These are phyloP conservation scores for Callimorpha dominula DNA, from an alignment of 2,888 invertebrate genomes.

Conservation along the genomic window DNA sequence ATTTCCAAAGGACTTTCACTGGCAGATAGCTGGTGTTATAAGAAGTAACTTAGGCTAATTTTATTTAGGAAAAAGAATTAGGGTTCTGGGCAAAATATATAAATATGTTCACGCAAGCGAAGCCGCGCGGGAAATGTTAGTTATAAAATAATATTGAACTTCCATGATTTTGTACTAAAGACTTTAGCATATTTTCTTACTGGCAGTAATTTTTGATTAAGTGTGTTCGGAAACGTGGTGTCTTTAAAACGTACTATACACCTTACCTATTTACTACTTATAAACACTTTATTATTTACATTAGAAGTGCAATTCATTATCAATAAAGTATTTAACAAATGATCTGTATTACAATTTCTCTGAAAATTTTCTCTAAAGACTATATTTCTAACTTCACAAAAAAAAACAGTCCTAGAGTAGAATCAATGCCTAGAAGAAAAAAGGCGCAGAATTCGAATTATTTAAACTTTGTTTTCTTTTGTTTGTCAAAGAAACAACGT, in stretches of 20 bases:
- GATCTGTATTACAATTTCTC: neutral
- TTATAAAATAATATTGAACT: neutral
- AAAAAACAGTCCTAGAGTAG: constrained; percentile 5
- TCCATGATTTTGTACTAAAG: neutral
- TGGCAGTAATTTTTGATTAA: neutral
- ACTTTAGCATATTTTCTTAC: neutral
- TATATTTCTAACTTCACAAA: neutral
- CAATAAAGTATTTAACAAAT: neutral
- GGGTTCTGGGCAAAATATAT: too few relatives aligned
- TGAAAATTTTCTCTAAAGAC: neutral
- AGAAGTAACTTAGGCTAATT: too few relatives aligned
- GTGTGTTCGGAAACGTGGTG: neutral
- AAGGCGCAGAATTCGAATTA: constrained; percentile 61
- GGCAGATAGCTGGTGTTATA: too few relatives aligned
- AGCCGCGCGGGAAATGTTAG: too few relatives aligned
- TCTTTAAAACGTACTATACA: neutral
- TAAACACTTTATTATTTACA: neutral
- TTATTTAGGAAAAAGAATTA: too few relatives aligned
- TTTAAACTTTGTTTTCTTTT: constrained; percentile 57
- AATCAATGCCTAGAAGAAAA: constrained; percentile 21
- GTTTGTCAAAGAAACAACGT: constrained; percentile 31
- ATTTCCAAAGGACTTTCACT: too few relatives aligned
- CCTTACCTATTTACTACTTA: neutral
- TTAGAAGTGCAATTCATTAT: neutral
- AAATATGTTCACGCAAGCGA: neutral